These are phyloP conservation scores for Drosophila lacteicornis DNA, from an alignment of 1,140 invertebrate species.

Conservation along the genomic window DNA sequence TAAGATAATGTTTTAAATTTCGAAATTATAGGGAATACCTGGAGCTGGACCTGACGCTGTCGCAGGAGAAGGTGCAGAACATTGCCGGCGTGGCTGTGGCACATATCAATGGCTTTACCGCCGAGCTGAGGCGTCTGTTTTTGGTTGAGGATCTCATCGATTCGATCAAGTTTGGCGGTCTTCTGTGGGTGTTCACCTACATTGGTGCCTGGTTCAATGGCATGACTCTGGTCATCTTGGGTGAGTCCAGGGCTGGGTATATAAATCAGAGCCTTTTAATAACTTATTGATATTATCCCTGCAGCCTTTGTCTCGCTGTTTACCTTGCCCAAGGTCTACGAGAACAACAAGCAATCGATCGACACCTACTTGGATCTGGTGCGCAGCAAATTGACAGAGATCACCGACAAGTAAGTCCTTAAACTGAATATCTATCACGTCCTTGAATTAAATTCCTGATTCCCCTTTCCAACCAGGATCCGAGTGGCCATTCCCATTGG, in stretches of 20 bases:
- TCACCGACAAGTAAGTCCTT: constrained; percentile 92
- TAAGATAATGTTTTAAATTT: constrained; percentile 2
- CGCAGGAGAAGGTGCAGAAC: constrained; percentile 94
- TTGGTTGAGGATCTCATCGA: constrained; percentile 98
- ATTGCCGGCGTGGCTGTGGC: constrained; percentile 92
- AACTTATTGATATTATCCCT: constrained; percentile 83
- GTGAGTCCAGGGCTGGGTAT: constrained; percentile 86
- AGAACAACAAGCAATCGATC: constrained; percentile 98
- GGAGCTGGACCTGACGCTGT: constrained; percentile 93
- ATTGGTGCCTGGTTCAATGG: constrained; percentile 99
- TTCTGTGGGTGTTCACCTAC: constrained; percentile 98
- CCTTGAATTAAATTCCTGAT: background rate
- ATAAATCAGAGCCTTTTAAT: background rate
- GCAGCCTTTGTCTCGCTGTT: constrained; percentile 96
- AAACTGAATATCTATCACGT: too few species aligned
- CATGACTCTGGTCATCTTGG: constrained; percentile 97
- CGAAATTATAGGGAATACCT: constrained; percentile 90
- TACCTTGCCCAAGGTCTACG: constrained; percentile 98
- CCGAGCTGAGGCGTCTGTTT: constrained; percentile 95
- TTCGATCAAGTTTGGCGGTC: constrained; percentile 96
- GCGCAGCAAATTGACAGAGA: constrained; percentile 94
- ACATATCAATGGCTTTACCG: constrained; percentile 92
- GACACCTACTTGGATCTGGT: constrained; percentile 96
- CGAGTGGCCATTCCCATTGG: constrained; percentile 95
- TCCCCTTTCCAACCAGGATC: constrained; percentile 88